phyloP scores from a whole-genome alignment of 1,140 invertebrate genomes.

The Bombus impatiens region DNA sequence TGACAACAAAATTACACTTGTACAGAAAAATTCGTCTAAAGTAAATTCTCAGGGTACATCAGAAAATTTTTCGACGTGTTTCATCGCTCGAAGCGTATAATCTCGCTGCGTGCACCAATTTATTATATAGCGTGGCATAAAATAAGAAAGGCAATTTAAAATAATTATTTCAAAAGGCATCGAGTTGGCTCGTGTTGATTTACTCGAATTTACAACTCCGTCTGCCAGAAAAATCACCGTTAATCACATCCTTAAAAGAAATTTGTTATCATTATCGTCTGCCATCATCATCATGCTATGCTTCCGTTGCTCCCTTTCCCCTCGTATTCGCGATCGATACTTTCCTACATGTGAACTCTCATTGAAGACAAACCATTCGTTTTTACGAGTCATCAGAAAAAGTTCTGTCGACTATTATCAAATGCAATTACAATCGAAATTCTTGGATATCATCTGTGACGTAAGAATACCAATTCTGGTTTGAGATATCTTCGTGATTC shows the following conservation, averaged over 20 bases:
- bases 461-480: not conserved
- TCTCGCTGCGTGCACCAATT: not conserved
- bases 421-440: not conserved
- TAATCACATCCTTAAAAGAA: conserved; percentile 17
- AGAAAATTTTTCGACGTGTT: not conserved
- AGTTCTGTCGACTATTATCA: not conserved
- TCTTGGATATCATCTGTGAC: not conserved
- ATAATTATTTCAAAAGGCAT: not conserved
- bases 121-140: not conserved
- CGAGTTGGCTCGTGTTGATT: not conserved
- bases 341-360: not conserved
- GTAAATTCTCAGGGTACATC: too few relatives aligned
- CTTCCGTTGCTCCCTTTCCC: not conserved
- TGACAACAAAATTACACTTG: too few relatives aligned
- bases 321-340: not conserved
- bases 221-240: conserved; percentile 8
- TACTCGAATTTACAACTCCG: not conserved
- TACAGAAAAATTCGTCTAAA: too few relatives aligned
- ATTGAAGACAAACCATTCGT: not conserved
- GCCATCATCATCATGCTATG: not conserved
- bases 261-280: conserved; percentile 9
- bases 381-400: not conserved
- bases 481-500: not conserved
- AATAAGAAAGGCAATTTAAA: conserved; percentile 14
- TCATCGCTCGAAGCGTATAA: not conserved